phyloP scores from a whole-genome alignment of 2,797 vertebrate species.

The Megalops cyprinoides region DNA sequence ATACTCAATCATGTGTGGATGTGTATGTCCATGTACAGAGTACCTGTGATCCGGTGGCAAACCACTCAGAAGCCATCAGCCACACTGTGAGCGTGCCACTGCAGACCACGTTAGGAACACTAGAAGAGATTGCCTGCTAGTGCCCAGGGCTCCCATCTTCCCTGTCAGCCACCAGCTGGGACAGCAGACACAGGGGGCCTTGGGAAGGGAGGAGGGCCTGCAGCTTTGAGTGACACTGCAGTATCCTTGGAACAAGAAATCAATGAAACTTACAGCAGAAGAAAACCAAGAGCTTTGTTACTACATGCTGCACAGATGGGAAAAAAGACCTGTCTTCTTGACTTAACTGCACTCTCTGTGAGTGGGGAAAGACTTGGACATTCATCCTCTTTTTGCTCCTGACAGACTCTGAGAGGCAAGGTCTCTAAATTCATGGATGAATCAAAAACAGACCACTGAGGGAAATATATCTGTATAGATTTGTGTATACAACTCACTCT shows the following conservation, averaged over 20 bases:
- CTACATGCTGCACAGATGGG: not conserved
- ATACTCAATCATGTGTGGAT: constrained; percentile 25
- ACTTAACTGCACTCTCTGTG: constrained; percentile 38
- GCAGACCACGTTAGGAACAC: constrained; percentile 90
- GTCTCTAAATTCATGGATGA: constrained; percentile 21
- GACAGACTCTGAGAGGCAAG: not conserved
- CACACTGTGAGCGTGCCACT: constrained; percentile 94
- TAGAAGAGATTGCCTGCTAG: constrained; percentile 99
- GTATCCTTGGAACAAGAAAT: constrained; percentile 57
- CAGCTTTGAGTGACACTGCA: constrained; percentile 5
- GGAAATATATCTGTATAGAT: constrained; percentile 28
- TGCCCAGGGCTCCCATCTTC: constrained; percentile 46
- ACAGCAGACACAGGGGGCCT: constrained; percentile 39
- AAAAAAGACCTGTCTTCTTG: constrained; percentile 46
- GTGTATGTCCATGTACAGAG: constrained; percentile 70
- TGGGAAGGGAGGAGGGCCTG: constrained; percentile 55
- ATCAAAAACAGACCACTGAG: not conserved
- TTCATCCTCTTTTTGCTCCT: not conserved
- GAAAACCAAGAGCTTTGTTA: constrained; percentile 22
- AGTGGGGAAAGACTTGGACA: not conserved
- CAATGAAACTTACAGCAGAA: constrained; percentile 61
- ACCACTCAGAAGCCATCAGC: constrained; percentile 95
- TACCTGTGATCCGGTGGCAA: constrained; percentile 90
- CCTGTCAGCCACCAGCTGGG: constrained; percentile 7
- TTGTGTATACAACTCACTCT: constrained; percentile 53